phyloP scores from a whole-genome alignment of 2,888 invertebrate genomes.

The Campoplex nolae region DNA sequence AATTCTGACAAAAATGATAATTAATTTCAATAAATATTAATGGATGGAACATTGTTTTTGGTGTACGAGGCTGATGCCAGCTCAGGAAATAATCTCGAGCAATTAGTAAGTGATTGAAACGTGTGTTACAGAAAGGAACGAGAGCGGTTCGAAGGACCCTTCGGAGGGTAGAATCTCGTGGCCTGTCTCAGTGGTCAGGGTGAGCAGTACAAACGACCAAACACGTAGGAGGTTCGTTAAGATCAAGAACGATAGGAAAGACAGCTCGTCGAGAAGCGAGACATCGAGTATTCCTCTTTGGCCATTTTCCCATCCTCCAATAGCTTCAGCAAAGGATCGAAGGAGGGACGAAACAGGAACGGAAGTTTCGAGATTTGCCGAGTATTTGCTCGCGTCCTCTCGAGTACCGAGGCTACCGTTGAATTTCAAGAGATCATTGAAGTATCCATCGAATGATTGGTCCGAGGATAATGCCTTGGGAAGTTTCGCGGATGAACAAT shows the following conservation, averaged over 20 bases:
- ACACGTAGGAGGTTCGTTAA: slow-evolving; percentile 54
- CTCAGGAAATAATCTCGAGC: background rate
- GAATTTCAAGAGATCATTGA: slow-evolving; percentile 29
- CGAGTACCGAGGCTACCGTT: background rate
- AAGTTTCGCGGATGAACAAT: slow-evolving; percentile 15
- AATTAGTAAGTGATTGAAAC: slow-evolving; percentile 13
- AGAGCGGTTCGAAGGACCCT: slow-evolving; percentile 17
- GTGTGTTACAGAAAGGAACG: slow-evolving; percentile 54
- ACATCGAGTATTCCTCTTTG: slow-evolving; percentile 37
- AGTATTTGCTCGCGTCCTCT: background rate
- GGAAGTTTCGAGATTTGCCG: slow-evolving; percentile 28
- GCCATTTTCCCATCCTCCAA: slow-evolving; percentile 1
- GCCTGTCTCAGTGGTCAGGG: slow-evolving; percentile 39
- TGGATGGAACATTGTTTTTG: background rate
- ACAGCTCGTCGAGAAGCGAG: slow-evolving; percentile 27
- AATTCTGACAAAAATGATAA: background rate
- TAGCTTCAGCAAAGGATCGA: slow-evolving; percentile 23
- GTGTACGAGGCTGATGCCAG: background rate
- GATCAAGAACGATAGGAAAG: slow-evolving; percentile 46
- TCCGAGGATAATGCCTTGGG: background rate
- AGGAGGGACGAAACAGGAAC: slow-evolving; percentile 41
- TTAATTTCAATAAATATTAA: background rate
- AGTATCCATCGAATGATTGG: slow-evolving; percentile 24
- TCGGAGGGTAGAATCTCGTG: slow-evolving; percentile 36
- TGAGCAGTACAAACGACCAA: slow-evolving; percentile 15